phyloP scores from a whole-genome alignment of 2,797 vertebrate species.

The Pantherophis alleghaniensis region DNA sequence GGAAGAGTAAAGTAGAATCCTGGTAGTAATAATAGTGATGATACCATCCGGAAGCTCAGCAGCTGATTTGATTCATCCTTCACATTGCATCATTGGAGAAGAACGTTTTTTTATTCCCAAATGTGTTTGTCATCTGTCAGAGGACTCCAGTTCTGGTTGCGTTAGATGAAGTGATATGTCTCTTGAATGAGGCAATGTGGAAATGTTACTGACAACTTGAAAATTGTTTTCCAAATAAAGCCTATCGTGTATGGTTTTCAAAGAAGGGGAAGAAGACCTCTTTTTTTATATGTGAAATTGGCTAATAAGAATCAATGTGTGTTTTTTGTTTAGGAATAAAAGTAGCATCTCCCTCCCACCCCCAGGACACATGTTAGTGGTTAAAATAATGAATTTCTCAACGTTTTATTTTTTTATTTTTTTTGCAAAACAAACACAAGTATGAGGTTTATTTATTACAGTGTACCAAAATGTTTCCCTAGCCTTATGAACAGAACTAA shows the following conservation, averaged over 20 bases:
- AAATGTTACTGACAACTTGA: slow-evolving; percentile 8
- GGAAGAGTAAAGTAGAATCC: not conserved
- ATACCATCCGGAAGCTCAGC: not conserved
- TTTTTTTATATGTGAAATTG: slow-evolving; percentile 33
- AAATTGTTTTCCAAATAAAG: not conserved
- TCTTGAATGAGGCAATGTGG: slow-evolving; percentile 6
- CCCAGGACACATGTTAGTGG: slow-evolving; percentile 40
- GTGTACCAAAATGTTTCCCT: slow-evolving; percentile 50
- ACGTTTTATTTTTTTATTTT: slow-evolving; percentile 19
- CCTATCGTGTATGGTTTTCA: not conserved
- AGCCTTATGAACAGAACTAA: slow-evolving; percentile 40
- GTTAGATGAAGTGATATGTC: not conserved
- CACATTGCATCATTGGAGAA: not conserved
- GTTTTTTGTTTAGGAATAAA: slow-evolving; percentile 32
- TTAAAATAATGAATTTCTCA: slow-evolving; percentile 51
- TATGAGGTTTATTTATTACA: slow-evolving; percentile 44
- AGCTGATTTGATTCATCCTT: not conserved
- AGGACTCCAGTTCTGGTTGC: not conserved
- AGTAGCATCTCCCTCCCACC: not conserved
- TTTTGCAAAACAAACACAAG: slow-evolving; percentile 22
- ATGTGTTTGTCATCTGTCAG: not conserved
- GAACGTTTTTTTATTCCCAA: not conserved
- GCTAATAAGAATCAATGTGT: slow-evolving; percentile 25
- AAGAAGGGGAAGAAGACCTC: slow-evolving; percentile 10
- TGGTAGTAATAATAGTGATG: not conserved